Evolutionary conservation across 2,888 invertebrate genomes (phyloP), one percentile per base, ranked within the genome.

Genomic region (Elysia crispata): DNA sequence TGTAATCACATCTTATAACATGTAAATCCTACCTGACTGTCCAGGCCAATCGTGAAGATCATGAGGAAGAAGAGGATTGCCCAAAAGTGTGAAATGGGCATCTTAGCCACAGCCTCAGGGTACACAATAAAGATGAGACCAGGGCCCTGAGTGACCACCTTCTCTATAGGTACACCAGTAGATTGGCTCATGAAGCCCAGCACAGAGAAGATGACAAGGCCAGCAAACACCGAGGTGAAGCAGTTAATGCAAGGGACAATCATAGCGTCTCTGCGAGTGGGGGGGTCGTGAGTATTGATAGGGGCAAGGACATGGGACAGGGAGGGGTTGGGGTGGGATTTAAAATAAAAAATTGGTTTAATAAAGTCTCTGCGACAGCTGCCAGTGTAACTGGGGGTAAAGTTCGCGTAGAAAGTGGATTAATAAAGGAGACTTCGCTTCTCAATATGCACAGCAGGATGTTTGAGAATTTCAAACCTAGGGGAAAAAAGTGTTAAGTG

Each of bases 121-220:
- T 91, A 91, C 13, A 90, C 91, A 5, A 92, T 90, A 86, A 92
- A 92, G 28, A 90, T 91, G 77, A 92, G 85, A n/a, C 92, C 92
- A 31, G 92, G 92, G 67, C 92, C 92, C 79, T 88, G 86, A 18
- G 87, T 89, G 23, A 91, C 91, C n/a, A 92, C 92, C 25, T 90
- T 85, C 28, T 89, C 86, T 8, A 92, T 86, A 5, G 85, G 81
- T 0, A 87, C 83, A 11, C 89, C 89, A 33, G 91, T 87, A 73
- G 90, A 87, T 76, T 90, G 85, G 1, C 92, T 88, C 92, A 92
- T 92, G 75, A 95, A 96, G 1, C 96, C 96, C 75, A 91, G 86
- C 31, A 90, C 88, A 15, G 89, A 89, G 85, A 91, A 91, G 67
- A 91, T 91, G 79, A 90, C 91, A 31, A 89, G 86, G n/a, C 91